Base-by-base conservation (phyloP, 2,113 vertebrate species). In the Scomber japonicus region DNA sequence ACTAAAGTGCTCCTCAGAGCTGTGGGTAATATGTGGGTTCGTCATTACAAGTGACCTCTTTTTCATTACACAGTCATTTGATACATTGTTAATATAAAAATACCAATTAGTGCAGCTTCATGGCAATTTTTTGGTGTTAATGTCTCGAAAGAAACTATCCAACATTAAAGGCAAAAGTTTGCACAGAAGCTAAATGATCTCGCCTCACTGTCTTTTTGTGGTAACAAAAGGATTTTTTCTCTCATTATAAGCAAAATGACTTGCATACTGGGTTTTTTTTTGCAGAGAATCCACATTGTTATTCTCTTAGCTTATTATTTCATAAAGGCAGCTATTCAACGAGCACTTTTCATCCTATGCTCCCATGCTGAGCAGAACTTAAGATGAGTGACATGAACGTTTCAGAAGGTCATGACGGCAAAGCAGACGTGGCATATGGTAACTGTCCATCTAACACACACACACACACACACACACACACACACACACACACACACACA, bases 381-480 rank as follows among this genome's bases (percentile, higher is more conserved):
- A 51, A 40, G 57, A 65, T 57, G 69, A 87, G 55, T 15, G 75
- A 75, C 61, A 24, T 5, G 40, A 83, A 69, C 14, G 1, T 27
- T 88, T 85, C 63, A 65, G 74, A 81, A 81, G 82, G 71, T 87
- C 80, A 80, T 63, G 61, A 65, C 0, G 11, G 53, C 72, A 17
- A 64, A 64, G 72, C 70, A 74, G 78, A 51, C 3, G 1, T 17
- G 21, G 59, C 67, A 87, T 81, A 79, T 72, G 65, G 51, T 67
- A 44, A 56, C 64, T 63, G 46, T 74, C 66, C 49, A 14, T 74
- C 69, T 31, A 57, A 24, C 45, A 73, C 24, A 44, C 61, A 66
- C 3, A 5, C 21, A 56, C 24, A 17, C 11, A 14, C 35, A 62
- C 49, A 45, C 31, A 44, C 61, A 66, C 4, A 5, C n/a, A n/a